Conservation (phyloP, 2,113 vertebrate species). For the Mesitornis unicolor region DNA sequence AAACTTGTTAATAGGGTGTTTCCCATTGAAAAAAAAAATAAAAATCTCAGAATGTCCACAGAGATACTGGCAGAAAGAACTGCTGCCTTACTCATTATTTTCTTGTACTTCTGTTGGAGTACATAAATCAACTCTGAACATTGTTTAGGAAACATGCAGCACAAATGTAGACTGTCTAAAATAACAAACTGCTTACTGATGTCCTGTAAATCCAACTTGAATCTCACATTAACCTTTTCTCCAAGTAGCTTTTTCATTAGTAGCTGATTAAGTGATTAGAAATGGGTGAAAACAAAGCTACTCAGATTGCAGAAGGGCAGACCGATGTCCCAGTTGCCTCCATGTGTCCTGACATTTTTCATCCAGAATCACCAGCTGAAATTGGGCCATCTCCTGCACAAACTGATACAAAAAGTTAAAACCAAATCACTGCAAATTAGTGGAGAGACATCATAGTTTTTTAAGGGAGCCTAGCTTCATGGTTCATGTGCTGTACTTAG, state of each 20-base stretch:
- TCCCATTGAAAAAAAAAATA: not conserved
- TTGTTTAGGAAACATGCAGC: not conserved
- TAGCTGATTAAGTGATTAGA: not conserved
- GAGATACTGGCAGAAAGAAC: not conserved
- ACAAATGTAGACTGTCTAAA: not conserved
- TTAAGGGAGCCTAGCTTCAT: not conserved
- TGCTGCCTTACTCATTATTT: not conserved
- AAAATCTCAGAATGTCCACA: not conserved
- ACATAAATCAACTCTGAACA: not conserved
- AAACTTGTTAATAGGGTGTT: not conserved
- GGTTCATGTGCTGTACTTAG: not conserved
- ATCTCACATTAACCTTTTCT: not conserved
- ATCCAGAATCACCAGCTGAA: not conserved
- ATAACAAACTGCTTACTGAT: not conserved
- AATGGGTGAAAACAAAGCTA: not conserved
- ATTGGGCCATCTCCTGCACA: not conserved
- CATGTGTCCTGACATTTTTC: not conserved
- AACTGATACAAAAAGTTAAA: not conserved
- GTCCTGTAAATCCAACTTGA: not conserved
- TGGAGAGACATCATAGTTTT: not conserved
- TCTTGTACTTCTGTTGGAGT: not conserved
- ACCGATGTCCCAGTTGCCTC: not conserved
- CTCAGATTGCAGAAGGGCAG: not conserved
- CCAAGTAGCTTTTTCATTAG: not conserved
- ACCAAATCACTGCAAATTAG: not conserved